Conservation (phyloP, 1,140 invertebrate species). For the Drosophila pallidifrons region DNA sequence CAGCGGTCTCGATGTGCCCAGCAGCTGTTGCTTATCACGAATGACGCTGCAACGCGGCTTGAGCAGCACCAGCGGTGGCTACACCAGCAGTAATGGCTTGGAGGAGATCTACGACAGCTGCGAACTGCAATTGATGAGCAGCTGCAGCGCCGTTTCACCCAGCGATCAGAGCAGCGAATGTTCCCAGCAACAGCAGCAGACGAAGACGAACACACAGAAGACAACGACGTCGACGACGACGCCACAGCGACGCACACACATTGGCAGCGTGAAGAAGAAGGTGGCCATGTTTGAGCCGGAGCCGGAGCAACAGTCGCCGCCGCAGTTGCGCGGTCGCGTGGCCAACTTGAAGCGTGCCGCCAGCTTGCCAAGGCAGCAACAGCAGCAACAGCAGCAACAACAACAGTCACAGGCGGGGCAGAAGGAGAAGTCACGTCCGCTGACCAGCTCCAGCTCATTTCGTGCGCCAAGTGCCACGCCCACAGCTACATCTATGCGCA, state of each 20-base stretch:
- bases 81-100: constrained; percentile 88
- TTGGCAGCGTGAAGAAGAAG: constrained; percentile 73
- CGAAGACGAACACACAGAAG: background rate
- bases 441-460: constrained; percentile 57
- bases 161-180: constrained; percentile 91
- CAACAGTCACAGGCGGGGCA: constrained; percentile 22
- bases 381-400: background rate
- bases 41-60: constrained; percentile 84
- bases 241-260: constrained; percentile 43
- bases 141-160: constrained; percentile 86
- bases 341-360: constrained; percentile 85
- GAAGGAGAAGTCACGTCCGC: constrained; percentile 45
- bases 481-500: constrained; percentile 50
- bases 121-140: constrained; percentile 88
- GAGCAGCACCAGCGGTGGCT: constrained; percentile 87
- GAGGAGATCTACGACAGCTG: constrained; percentile 87
- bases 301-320: constrained; percentile 55
- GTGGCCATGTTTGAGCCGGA: constrained; percentile 79
- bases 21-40: constrained; percentile 76
- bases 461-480: constrained; percentile 75
- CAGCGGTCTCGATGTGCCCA: constrained; percentile 91
- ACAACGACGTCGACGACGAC: constrained; percentile 45
- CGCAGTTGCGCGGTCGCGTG: constrained; percentile 61
- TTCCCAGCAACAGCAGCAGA: constrained; percentile 78
- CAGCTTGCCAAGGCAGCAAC: constrained; percentile 78